These are phyloP conservation scores for Pseudomyrmex dendroicus DNA, from an alignment of 1,140 invertebrate species.

Conservation along the genomic window DNA sequence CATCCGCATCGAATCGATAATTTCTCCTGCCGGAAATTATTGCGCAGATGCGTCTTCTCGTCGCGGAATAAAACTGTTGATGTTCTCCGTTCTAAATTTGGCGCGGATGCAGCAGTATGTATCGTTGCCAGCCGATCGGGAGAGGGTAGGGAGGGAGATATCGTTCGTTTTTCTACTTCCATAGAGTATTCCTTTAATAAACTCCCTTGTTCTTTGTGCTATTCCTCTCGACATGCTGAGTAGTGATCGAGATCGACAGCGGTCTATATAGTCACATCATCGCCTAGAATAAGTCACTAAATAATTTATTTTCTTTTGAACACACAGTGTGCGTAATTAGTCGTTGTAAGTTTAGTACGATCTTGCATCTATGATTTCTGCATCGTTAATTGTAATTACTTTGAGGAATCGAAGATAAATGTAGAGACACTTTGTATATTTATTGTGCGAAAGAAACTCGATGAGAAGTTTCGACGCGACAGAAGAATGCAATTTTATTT, in stretches of 20 bases:
- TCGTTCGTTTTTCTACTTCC: conserved; percentile 44
- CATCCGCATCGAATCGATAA: not conserved
- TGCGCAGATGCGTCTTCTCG: not conserved
- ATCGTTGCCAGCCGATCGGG: not conserved
- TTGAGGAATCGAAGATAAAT: not conserved
- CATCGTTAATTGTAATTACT: conserved; percentile 9
- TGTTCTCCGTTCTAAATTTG: conserved; percentile 26
- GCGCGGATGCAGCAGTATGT: not conserved
- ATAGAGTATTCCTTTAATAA: conserved; percentile 38
- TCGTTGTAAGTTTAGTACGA: too few relatives aligned
- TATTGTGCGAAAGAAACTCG: conserved; percentile 7
- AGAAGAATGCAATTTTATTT: conserved; percentile 31
- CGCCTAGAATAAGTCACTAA: conserved; percentile 11
- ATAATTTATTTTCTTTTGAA: conserved; percentile 42
- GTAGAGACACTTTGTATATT: conserved; percentile 14
- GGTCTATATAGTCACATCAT: not conserved
- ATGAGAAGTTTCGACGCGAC: not conserved
- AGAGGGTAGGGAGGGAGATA: too few relatives aligned
- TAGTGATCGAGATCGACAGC: conserved; percentile 15
- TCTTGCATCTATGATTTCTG: conserved; percentile 4
- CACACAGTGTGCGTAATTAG: too few relatives aligned
- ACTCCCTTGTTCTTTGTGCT: not conserved
- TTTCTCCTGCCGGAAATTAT: not conserved
- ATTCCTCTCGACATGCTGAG: not conserved
- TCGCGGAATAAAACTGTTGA: not conserved